Evolutionary conservation across 2,888 invertebrate genomes (phyloP).

Genomic region (Ophonus ardosiacus): DNA sequence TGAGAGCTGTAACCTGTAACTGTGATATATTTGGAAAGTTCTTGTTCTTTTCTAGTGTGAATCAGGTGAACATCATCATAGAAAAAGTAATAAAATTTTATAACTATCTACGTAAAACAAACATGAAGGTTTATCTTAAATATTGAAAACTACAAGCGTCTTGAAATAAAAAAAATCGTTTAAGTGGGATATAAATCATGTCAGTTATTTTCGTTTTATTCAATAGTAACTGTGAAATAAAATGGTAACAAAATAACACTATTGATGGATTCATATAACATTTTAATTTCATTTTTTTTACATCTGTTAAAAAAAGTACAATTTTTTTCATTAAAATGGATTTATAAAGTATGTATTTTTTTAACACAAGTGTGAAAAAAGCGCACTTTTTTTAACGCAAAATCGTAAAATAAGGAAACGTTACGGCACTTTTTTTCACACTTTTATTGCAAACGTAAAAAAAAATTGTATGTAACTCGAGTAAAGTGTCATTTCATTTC

Average conservation of each 20-base stretch:
- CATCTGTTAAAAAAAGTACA: conserved; percentile 90
- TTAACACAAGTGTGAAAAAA: no score
- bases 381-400: no score
- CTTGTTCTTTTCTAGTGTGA: conserved; percentile 23
- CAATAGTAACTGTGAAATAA: conserved; percentile 65
- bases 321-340: no score
- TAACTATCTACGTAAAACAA: conserved; percentile 14
- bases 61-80: conserved; percentile 5
- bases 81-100: no score
- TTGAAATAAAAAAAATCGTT: conserved; percentile 51
- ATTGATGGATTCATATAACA: conserved; percentile 89
- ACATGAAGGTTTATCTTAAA: conserved; percentile 54
- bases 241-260: conserved; percentile 79
- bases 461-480: no score
- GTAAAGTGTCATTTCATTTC: no score
- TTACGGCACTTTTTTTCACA: no score
- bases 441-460: no score
- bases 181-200: conserved; percentile 18
- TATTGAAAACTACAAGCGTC: conserved; percentile 57
- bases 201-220: conserved; percentile 48
- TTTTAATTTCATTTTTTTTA: conserved; percentile 91
- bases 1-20: not conserved
- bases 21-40: conserved; percentile 18
- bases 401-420: no score
- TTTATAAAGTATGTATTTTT: no score